Conservation (phyloP, 2,113 vertebrate species). For the Alosa alosa region DNA sequence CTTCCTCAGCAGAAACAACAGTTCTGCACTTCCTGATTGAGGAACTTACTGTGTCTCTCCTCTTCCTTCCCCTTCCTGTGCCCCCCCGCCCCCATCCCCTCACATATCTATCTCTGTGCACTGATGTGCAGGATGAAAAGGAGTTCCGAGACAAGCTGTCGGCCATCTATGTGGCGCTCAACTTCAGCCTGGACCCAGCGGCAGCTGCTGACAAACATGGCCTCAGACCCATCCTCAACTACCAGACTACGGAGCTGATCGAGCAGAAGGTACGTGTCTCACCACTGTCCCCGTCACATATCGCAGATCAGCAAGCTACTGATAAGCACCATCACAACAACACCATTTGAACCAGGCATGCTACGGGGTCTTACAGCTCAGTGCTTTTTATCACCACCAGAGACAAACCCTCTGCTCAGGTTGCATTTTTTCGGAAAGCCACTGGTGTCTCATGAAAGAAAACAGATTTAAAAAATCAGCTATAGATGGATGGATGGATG, state of each 20-base stretch:
- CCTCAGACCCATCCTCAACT: constrained; percentile 82
- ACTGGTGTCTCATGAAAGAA: neutral
- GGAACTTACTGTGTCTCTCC: neutral
- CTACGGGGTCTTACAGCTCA: neutral
- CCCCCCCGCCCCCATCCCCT: neutral
- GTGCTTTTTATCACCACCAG: neutral
- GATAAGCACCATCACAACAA: neutral
- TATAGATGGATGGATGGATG: too few relatives aligned
- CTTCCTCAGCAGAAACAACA: neutral
- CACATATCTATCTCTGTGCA: neutral
- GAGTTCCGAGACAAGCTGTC: constrained; percentile 93
- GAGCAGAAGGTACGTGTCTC: constrained; percentile 79
- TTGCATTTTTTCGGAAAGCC: neutral
- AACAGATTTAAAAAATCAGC: too few relatives aligned
- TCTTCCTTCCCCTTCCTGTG: neutral
- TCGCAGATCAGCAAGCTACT: neutral
- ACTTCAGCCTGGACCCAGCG: constrained; percentile 81
- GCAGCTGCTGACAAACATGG: constrained; percentile 75
- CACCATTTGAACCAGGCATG: neutral
- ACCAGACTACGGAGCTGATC: constrained; percentile 75
- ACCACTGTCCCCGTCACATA: neutral
- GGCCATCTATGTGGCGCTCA: constrained; percentile 82
- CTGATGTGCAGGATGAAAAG: constrained; percentile 77
- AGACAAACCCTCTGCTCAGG: neutral
- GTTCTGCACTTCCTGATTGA: neutral